These are phyloP conservation scores for Omphaloscelis lunosa DNA, from an alignment of 2,888 invertebrate species.

Conservation along the genomic window DNA sequence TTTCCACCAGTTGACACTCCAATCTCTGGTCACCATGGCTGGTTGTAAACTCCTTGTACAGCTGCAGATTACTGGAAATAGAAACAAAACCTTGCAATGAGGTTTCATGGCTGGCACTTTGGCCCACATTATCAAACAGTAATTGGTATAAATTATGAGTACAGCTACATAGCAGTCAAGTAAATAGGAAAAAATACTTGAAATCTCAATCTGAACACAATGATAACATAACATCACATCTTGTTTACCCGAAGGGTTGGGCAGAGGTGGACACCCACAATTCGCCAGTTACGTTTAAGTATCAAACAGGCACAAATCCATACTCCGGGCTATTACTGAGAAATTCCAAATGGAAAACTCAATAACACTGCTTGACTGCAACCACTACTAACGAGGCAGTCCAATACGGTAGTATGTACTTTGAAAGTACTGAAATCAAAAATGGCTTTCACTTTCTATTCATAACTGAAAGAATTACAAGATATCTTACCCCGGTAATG, in stretches of 20 bases:
- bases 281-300: too few species aligned
- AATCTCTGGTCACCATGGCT: conserved; percentile 73
- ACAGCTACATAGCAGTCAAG: neutral
- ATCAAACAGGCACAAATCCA: too few species aligned
- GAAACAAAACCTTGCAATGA: conserved; percentile 14
- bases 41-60: conserved; percentile 78
- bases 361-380: too few species aligned
- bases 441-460: conserved; percentile 11
- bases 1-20: conserved; percentile 80
- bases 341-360: too few species aligned
- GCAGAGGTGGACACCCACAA: too few species aligned
- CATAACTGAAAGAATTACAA: conserved; percentile 1
- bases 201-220: neutral
- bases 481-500: conserved; percentile 77
- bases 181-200: neutral
- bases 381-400: too few species aligned
- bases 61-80: conserved; percentile 79
- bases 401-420: neutral
- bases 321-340: too few species aligned
- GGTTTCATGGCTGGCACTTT: neutral
- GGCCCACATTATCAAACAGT: neutral
- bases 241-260: too few species aligned
- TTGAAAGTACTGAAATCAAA: neutral
- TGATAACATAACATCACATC: too few species aligned
- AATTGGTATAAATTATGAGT: neutral